Percentiles rank a stretch among this genome's conserved stretches.
Evolutionary conservation across 2,113 vertebrate genomes (phyloP).

Genomic region (Hemichromis elongatus): DNA sequence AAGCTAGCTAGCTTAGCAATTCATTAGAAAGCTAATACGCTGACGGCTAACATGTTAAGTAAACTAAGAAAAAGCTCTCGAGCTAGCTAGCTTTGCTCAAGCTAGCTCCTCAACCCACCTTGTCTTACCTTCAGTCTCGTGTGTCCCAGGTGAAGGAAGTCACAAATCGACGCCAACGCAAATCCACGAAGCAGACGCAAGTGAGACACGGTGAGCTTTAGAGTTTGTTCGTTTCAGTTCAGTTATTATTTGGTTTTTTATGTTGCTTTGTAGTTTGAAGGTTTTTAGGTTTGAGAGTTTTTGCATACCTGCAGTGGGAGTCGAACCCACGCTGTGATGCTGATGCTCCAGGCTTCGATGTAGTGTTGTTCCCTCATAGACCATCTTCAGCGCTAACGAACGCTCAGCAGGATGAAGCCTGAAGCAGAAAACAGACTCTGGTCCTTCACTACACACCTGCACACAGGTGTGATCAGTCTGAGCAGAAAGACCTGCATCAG

Average conservation of each 20-base stretch:
- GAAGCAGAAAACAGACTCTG: background rate
- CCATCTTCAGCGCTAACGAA: background rate
- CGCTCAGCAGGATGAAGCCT: fast-evolving
- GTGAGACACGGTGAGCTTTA: fast-evolving
- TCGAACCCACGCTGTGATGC: background rate
- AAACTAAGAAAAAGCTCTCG: background rate
- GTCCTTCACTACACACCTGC: background rate
- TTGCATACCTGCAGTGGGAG: background rate
- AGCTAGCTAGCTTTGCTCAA: background rate
- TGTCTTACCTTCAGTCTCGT: fast-evolving
- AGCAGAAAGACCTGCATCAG: background rate
- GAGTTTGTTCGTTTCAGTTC: background rate
- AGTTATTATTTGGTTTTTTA: background rate
- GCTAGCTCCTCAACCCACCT: background rate
- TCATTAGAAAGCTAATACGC: background rate
- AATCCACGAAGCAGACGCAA: fast-evolving
- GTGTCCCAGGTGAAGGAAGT: fast-evolving
- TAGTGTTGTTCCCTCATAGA: fast-evolving
- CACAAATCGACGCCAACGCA: background rate
- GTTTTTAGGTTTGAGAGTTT: background rate
- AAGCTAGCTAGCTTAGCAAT: background rate
- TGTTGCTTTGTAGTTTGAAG: background rate
- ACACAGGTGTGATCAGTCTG: background rate
- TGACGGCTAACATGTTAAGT: background rate
- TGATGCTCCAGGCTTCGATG: fast-evolving